Base-by-base conservation (phyloP, 2,797 vertebrate species). In the Urophycis tenuis region DNA sequence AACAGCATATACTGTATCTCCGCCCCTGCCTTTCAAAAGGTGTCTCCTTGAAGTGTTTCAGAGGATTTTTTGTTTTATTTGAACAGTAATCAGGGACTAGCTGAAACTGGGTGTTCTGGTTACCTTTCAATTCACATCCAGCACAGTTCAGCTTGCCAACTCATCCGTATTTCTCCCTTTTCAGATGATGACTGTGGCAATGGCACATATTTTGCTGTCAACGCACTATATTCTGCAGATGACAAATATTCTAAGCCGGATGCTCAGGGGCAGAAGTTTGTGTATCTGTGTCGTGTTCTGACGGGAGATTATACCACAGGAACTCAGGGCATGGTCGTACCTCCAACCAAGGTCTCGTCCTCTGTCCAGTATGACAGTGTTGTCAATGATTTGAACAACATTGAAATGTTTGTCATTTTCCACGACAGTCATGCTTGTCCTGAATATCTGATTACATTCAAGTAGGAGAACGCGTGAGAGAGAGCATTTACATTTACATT, bases 371-470 rank as follows among this genome's bases (percentile, higher is more conserved):
- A 89, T 0, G 94, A 96, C 88, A 96, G 94, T 0, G 93, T 96
- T 5, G 93, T 95, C 29, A 89, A 98, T 76, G n/a, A 88, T 0
- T 0, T 3, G 1, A 0, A 0, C 0, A 0, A 0, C 95, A 7
- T 25, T 0, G 1, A 25, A 29, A 84, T 97, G 80, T 98, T 95
- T 81, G 88, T 96, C 14, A 89, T 96, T 79, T 98, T 98, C 89
- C 90, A 89, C 53, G 96, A 98, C 84, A 89, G 78, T 74, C 93
- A 95, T 29, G 94, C 96, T 1, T 99, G 95, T 79, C 97, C 97
- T 17, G 94, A 96, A 60, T 95, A 97, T 78, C 89, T 97, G 69
- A 96, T 99, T 85, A 96, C 92, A 25, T 98, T 97, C 80, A 86
- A 72, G 9, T 92, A 75, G 85, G 10, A 67, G 60, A 67, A 29